Percentiles rank a stretch among this genome's conserved stretches.
These are phyloP conservation scores for Drosophila tropicalis DNA, from an alignment of 1,140 invertebrate genomes.

Conservation along the genomic window DNA sequence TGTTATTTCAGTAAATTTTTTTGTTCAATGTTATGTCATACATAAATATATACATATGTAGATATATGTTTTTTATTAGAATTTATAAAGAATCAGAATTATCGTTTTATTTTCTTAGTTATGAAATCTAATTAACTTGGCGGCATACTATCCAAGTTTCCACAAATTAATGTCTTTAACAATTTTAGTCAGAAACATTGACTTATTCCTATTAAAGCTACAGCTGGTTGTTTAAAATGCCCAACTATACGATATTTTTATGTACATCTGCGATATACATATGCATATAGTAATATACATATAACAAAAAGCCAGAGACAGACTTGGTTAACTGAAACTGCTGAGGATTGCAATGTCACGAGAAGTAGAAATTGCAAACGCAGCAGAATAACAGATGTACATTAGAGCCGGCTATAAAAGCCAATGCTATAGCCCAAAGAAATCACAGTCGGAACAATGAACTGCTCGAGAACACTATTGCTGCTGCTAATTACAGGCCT, in stretches of 20 bases:
- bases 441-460: conserved; percentile 30
- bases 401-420: conserved; percentile 63
- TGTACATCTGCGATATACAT: conserved; percentile 7
- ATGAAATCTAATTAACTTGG: too few species aligned
- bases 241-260: background rate
- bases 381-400: conserved; percentile 53
- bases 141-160: too few species aligned
- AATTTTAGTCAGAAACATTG: background rate
- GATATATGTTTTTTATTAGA: background rate
- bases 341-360: conserved; percentile 73
- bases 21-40: background rate
- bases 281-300: conserved; percentile 24
- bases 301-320: conserved; percentile 11
- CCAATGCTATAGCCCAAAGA: conserved; percentile 24
- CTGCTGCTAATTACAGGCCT: conserved; percentile 43
- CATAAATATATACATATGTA: background rate
- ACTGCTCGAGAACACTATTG: conserved; percentile 31
- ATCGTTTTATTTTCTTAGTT: too few species aligned
- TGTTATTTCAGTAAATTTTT: conserved; percentile 3
- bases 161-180: background rate
- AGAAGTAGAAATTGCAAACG: conserved; percentile 53
- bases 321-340: conserved; percentile 55
- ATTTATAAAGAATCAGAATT: too few species aligned
- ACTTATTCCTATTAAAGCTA: background rate
- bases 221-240: conserved; percentile 7